A percentile compares a stretch with the other conserved stretches of the same genome.
phyloP scores from a whole-genome alignment of 2,113 vertebrate genomes.

The Alosa alosa region DNA sequence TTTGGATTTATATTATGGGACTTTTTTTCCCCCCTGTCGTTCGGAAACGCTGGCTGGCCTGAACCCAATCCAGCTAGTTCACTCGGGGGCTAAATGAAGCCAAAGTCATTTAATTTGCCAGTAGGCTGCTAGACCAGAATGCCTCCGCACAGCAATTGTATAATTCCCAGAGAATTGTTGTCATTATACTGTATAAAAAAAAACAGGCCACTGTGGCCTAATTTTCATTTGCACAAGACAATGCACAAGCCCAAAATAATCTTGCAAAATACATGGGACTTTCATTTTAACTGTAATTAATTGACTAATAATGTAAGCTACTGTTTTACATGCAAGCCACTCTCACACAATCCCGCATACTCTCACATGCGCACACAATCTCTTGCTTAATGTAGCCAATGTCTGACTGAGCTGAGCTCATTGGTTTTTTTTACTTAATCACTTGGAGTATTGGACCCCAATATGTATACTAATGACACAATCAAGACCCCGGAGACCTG shows the following conservation, averaged over 20 bases:
- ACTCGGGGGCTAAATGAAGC: neutral
- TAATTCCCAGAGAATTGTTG: neutral
- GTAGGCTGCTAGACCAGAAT: neutral
- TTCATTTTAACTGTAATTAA: neutral
- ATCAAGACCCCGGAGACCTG: constrained; percentile 65
- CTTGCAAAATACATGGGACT: too few species aligned
- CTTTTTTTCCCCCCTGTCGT: neutral
- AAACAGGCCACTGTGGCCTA: neutral
- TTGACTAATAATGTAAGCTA: neutral
- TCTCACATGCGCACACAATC: neutral
- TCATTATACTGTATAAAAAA: neutral
- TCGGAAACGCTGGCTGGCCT: neutral
- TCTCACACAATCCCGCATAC: constrained; percentile 7
- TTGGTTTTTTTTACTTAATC: neutral
- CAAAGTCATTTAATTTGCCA: neutral
- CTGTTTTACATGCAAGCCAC: neutral
- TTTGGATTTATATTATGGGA: neutral
- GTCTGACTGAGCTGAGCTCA: neutral
- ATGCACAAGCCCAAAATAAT: neutral
- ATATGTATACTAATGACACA: constrained; percentile 40
- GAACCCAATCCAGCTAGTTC: neutral
- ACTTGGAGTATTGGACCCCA: neutral
- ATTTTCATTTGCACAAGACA: neutral
- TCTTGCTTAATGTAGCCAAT: neutral
- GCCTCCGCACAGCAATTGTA: neutral